Conservation (phyloP, 2,888 invertebrate genomes). For the Geophilus truncorum region DNA sequence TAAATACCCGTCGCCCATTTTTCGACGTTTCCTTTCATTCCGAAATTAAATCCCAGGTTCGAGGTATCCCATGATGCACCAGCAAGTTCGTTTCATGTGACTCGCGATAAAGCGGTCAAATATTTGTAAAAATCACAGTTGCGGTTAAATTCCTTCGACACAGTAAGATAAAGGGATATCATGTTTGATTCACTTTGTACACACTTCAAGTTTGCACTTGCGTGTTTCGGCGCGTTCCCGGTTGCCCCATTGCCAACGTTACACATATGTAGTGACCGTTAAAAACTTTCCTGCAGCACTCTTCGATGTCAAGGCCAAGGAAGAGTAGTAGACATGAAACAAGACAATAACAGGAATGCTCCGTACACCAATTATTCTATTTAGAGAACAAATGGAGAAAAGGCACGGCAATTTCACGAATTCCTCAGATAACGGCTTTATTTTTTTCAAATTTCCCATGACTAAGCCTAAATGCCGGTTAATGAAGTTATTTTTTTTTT, state of each 20-base stretch:
- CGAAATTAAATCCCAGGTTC: background rate
- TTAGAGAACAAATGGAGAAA: background rate
- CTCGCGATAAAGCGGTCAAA: background rate
- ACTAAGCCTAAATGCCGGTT: background rate
- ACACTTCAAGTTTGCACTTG: background rate
- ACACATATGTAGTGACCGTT: background rate
- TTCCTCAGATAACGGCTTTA: background rate
- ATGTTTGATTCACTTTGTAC: background rate
- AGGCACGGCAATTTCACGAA: background rate
- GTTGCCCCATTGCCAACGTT: background rate
- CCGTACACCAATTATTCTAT: background rate
- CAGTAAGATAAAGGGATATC: background rate
- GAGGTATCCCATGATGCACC: background rate
- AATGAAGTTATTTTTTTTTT: background rate
- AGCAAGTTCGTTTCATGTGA: background rate
- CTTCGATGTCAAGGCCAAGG: constrained; percentile 10
- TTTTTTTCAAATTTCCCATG: background rate
- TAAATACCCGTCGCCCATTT: background rate
- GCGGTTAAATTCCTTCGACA: background rate
- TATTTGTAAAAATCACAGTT: background rate
- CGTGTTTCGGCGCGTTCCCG: background rate
- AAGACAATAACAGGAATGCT: constrained; percentile 19
- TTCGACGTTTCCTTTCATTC: background rate
- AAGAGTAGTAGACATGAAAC: background rate
- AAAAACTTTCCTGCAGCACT: background rate